These are phyloP conservation scores for Scomberomorus guttatus DNA, from an alignment of 2,797 vertebrate species.

Conservation along the genomic window DNA sequence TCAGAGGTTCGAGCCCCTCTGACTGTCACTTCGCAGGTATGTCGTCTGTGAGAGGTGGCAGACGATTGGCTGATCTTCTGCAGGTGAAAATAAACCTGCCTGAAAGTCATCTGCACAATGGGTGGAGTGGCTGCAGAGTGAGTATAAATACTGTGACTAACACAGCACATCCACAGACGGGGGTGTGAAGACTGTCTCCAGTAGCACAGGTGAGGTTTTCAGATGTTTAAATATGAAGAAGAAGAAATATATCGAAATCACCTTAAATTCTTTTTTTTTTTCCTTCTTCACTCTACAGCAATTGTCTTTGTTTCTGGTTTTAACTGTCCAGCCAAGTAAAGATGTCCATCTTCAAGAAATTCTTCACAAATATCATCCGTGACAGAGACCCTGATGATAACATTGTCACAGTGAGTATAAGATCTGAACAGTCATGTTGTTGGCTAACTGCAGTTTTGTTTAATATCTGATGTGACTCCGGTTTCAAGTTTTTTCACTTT, in stretches of 20 bases:
- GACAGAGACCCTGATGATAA: constrained; percentile 44
- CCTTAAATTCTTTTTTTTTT: not conserved
- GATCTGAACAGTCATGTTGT: not conserved
- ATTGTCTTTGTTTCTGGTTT: not conserved
- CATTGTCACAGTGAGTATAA: constrained; percentile 55
- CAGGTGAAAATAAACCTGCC: constrained; percentile 29
- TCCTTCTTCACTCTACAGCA: not conserved
- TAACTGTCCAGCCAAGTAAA: constrained; percentile 26
- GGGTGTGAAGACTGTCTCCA: constrained; percentile 2
- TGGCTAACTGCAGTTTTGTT: not conserved
- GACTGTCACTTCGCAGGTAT: constrained; percentile 47
- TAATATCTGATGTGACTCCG: not conserved
- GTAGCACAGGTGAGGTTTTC: constrained; percentile 39
- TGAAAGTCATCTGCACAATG: constrained; percentile 7
- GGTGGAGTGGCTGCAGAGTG: constrained; percentile 46
- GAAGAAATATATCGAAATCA: not conserved
- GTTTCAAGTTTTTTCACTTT: not conserved
- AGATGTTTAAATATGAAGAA: not conserved
- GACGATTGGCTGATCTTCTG: constrained; percentile 47
- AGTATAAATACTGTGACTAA: constrained; percentile 15
- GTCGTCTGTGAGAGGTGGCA: constrained; percentile 21
- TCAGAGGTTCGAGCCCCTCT: constrained; percentile 22
- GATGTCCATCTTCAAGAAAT: constrained; percentile 88
- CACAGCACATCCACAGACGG: not conserved
- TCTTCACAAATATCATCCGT: constrained; percentile 73